Conservation (phyloP, 2,113 vertebrate genomes). For the Engystomops pustulosus region DNA sequence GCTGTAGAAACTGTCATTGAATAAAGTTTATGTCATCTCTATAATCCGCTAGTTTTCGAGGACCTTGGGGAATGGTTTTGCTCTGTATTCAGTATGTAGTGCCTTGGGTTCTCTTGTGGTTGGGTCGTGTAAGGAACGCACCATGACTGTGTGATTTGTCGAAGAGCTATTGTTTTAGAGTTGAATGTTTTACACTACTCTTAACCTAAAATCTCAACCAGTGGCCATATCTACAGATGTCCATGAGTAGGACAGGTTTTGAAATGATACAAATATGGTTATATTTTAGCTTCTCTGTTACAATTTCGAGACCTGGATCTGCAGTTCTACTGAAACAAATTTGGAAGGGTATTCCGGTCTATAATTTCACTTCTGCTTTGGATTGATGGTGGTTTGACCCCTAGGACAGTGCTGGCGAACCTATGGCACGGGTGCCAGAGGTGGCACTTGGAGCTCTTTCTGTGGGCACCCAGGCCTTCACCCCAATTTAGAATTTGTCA, state of each 20-base stretch:
- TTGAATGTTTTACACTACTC: background rate
- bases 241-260: background rate
- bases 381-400: too few species aligned
- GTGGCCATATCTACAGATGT: background rate
- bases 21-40: constrained; percentile 31
- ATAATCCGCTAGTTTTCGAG: background rate
- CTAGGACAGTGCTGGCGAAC: too few species aligned
- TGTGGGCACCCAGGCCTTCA: too few species aligned
- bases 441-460: too few species aligned
- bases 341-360: background rate
- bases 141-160: constrained; percentile 8
- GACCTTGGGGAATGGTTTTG: background rate
- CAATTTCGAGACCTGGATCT: background rate
- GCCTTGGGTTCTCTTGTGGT: constrained; percentile 16
- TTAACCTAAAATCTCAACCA: background rate
- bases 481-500: too few species aligned
- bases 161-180: background rate
- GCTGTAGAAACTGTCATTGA: constrained; percentile 33
- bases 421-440: too few species aligned
- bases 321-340: background rate
- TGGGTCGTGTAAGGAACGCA: background rate
- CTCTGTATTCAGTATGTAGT: constrained; percentile 25
- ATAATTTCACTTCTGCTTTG: too few species aligned
- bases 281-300: background rate
- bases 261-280: background rate